A percentile compares a stretch with the other conserved stretches of the same genome.
Evolutionary conservation across 2,888 invertebrate species (phyloP).

Genomic region (Hyalella azteca): DNA sequence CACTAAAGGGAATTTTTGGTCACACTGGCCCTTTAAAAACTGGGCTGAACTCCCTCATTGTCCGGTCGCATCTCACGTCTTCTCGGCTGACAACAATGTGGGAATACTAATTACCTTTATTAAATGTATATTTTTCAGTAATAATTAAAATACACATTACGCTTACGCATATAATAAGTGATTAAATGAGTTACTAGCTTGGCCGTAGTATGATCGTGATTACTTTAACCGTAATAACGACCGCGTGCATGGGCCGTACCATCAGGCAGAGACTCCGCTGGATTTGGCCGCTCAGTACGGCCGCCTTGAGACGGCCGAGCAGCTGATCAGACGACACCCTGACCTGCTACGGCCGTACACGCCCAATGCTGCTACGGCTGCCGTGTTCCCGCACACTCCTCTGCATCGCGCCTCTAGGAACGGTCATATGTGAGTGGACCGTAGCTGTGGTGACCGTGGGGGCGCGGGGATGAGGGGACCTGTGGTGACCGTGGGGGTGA

Average conservation of each 20-base stretch:
- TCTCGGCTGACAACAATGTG: too few species aligned
- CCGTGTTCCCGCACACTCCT: conserved; percentile 77
- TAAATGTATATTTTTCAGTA: too few species aligned
- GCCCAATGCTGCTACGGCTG: conserved; percentile 59
- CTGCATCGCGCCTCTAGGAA: conserved; percentile 92
- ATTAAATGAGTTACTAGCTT: too few species aligned
- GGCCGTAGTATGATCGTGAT: too few species aligned
- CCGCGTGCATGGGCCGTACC: background rate
- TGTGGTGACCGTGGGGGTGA: background rate
- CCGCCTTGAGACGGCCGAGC: conserved; percentile 78
- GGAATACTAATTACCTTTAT: too few species aligned
- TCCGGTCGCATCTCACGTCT: too few species aligned
- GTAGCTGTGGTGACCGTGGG: background rate
- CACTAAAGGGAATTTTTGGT: too few species aligned
- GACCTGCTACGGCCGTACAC: conserved; percentile 72
- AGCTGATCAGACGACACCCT: conserved; percentile 82
- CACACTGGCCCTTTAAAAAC: too few species aligned
- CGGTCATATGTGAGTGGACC: conserved; percentile 80
- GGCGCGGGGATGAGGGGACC: background rate
- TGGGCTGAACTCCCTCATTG: too few species aligned
- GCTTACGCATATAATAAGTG: too few species aligned
- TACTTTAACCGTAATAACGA: too few species aligned
- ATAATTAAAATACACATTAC: too few species aligned
- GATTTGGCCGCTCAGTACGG: conserved; percentile 87
- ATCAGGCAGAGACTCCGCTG: conserved; percentile 81